Conservation (phyloP, 2,797 vertebrate species). For the Myotis pilosus region DNA sequence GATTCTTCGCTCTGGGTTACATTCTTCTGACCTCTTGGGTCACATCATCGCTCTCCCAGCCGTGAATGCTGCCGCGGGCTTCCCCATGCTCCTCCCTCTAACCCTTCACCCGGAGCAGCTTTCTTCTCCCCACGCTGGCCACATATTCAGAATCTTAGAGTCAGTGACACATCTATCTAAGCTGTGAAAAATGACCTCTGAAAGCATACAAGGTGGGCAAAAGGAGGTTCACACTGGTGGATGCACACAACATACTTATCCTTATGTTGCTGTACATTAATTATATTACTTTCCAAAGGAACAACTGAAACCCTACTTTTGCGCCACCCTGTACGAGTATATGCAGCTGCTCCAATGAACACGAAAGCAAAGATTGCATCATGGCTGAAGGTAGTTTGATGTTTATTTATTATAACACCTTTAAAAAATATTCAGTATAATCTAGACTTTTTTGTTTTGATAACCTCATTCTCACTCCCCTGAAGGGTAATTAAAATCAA, state of each 20-base stretch:
- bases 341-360: neutral
- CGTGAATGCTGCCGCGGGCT: neutral
- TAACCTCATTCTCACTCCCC: neutral
- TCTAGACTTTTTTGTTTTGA: neutral
- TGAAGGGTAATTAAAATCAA: neutral
- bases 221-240: neutral
- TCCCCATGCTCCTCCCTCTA: neutral
- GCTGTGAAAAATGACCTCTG: neutral
- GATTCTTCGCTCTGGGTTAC: slow-evolving; percentile 38
- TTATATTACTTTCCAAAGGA: neutral
- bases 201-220: neutral
- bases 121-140: neutral
- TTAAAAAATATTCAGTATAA: neutral
- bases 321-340: no score
- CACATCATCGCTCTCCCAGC: neutral
- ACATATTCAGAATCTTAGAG: neutral
- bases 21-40: slow-evolving; percentile 23
- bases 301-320: no score
- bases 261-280: neutral
- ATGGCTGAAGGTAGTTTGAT: neutral
- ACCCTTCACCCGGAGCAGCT: neutral
- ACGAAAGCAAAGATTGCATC: neutral
- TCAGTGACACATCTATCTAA: neutral
- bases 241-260: rapidly evolving
- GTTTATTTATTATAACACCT: neutral